phyloP scores from a whole-genome alignment of 1,140 invertebrate genomes.

The Akabosia matsudoensis region DNA sequence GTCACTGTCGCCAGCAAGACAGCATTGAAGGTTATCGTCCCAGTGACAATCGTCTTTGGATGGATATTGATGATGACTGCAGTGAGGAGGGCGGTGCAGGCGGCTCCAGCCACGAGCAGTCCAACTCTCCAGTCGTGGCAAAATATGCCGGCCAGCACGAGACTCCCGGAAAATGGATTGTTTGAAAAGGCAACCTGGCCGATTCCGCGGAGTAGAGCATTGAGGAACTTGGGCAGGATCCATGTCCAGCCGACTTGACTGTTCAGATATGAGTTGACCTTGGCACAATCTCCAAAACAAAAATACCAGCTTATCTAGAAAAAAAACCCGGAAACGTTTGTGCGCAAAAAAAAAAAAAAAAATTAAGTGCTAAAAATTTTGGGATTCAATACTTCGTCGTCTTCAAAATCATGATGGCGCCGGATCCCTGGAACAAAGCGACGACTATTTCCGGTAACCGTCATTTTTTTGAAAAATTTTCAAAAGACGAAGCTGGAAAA shows the following conservation, averaged over 20 bases:
- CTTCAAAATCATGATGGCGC: too few species aligned
- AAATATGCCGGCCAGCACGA: conserved; percentile 48
- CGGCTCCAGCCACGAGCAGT: conserved; percentile 3
- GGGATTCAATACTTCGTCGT: too few species aligned
- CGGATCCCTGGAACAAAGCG: too few species aligned
- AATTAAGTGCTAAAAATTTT: too few species aligned
- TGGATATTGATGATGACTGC: not conserved
- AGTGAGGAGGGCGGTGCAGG: not conserved
- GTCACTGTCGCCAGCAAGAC: not conserved
- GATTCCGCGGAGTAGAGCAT: conserved; percentile 51
- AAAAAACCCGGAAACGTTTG: not conserved
- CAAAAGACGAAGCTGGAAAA: too few species aligned
- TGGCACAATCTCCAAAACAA: not conserved
- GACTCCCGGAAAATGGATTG: conserved; percentile 53
- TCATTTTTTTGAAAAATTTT: too few species aligned
- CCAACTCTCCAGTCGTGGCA: conserved; percentile 48
- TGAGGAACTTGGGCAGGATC: conserved; percentile 48
- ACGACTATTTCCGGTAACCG: too few species aligned
- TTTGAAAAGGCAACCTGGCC: conserved; percentile 53
- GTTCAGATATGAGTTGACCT: not conserved
- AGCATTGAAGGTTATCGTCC: not conserved
- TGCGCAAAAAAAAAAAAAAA: too few species aligned
- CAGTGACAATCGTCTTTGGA: not conserved
- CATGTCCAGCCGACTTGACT: conserved; percentile 26
- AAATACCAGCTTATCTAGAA: not conserved